Conservation (phyloP, 2,797 vertebrate genomes). For the Columba guinea region DNA sequence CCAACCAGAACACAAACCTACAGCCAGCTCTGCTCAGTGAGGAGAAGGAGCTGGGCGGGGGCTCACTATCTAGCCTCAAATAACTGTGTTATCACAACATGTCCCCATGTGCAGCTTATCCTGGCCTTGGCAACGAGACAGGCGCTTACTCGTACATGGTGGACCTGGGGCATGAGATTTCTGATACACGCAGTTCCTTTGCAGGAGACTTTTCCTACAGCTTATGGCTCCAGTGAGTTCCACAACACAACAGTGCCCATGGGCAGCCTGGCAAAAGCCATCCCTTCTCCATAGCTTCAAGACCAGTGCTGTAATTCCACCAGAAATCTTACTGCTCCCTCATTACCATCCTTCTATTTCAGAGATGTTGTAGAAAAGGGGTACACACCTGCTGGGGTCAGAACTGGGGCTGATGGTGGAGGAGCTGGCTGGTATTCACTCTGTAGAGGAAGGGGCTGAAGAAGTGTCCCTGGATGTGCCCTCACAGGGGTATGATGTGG, state of each 20-base stretch:
- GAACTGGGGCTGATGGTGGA: background rate
- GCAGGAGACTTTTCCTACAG: background rate
- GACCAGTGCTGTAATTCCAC: background rate
- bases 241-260: background rate
- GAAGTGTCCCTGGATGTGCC: background rate
- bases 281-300: background rate
- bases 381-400: background rate
- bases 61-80: background rate
- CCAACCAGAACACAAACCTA: background rate
- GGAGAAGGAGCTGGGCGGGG: background rate
- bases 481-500: background rate
- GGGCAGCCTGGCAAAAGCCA: background rate
- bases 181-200: background rate
- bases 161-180: background rate
- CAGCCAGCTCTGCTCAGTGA: rapidly evolving
- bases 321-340: background rate
- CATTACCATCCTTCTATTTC: background rate
- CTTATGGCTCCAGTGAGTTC: background rate
- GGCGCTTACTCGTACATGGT: background rate
- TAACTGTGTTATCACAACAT: background rate
- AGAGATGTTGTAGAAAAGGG: background rate
- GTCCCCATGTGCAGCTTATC: background rate
- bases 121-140: background rate
- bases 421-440: background rate
- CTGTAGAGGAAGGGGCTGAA: background rate